Evolutionary conservation across 2,797 vertebrate species (phyloP).

Genomic region (Acridotheres tristis): DNA sequence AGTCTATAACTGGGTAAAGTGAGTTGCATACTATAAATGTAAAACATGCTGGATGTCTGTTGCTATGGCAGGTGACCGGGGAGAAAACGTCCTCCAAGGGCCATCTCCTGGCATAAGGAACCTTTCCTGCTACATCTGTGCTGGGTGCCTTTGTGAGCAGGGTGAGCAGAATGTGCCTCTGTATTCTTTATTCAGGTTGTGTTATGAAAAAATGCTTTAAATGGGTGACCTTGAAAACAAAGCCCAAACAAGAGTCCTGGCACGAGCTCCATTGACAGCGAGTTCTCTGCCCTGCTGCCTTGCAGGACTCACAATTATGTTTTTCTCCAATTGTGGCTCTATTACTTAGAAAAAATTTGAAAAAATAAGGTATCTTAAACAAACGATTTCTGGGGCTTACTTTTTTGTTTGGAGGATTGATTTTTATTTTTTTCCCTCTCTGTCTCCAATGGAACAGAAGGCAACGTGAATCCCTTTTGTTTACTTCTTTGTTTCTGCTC

Average conservation of each 20-base stretch:
- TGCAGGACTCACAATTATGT: neutral
- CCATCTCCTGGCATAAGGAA: neutral
- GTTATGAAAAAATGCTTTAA: neutral
- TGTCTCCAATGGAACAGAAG: conserved; percentile 37
- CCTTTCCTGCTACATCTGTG: neutral
- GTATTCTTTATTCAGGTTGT: neutral
- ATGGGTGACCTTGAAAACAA: conserved; percentile 12
- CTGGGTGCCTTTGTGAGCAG: neutral
- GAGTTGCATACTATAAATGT: neutral
- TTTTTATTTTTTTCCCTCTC: neutral
- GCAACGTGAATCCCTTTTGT: conserved; percentile 49
- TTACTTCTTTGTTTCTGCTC: conserved; percentile 57
- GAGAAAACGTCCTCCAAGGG: neutral
- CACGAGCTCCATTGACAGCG: neutral
- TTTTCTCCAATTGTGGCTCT: neutral
- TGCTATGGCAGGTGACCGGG: neutral
- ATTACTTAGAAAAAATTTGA: neutral
- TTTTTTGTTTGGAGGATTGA: conserved; percentile 13
- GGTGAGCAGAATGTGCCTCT: neutral
- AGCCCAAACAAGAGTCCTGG: neutral
- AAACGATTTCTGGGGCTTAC: neutral
- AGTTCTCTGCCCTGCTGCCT: neutral
- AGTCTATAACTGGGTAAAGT: neutral
- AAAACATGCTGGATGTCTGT: neutral
- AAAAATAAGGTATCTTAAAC: neutral